Evolutionary conservation across 2,113 vertebrate species (phyloP).

Genomic region (Aptenodytes patagonicus): DNA sequence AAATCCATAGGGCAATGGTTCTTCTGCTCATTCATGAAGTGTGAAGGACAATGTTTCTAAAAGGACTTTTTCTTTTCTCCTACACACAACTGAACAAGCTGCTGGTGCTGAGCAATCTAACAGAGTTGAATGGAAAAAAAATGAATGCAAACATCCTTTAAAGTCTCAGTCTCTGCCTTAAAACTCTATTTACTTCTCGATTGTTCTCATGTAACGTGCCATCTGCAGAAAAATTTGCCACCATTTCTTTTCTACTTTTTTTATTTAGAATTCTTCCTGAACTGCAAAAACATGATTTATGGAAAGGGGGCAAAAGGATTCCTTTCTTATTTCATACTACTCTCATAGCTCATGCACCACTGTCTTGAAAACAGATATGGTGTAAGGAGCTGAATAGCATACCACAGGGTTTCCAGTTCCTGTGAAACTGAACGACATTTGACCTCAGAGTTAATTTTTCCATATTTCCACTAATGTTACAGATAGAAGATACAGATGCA

Average conservation of each 20-base stretch:
- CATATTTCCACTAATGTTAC: background rate
- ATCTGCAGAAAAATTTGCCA: background rate
- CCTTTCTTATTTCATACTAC: background rate
- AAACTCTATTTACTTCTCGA: background rate
- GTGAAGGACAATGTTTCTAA: background rate
- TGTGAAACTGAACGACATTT: background rate
- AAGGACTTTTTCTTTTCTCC: background rate
- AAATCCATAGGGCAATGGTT: background rate
- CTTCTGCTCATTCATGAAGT: background rate
- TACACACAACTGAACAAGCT: background rate
- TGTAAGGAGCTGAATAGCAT: background rate
- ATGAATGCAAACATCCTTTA: background rate
- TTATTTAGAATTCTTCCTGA: background rate
- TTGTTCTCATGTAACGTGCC: background rate
- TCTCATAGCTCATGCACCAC: background rate
- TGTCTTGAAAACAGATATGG: background rate
- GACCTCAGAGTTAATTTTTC: background rate
- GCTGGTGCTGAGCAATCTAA: background rate
- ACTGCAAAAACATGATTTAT: background rate
- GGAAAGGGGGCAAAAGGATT: background rate
- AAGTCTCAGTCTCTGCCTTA: background rate
- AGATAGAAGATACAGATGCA: background rate
- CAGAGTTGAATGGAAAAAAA: background rate
- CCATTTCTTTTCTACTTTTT: background rate
- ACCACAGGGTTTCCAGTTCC: background rate